Evolutionary conservation across 2,797 vertebrate species (phyloP), one percentile per base, ranked within the genome.

Genomic region (Anabacerthia variegaticeps): DNA sequence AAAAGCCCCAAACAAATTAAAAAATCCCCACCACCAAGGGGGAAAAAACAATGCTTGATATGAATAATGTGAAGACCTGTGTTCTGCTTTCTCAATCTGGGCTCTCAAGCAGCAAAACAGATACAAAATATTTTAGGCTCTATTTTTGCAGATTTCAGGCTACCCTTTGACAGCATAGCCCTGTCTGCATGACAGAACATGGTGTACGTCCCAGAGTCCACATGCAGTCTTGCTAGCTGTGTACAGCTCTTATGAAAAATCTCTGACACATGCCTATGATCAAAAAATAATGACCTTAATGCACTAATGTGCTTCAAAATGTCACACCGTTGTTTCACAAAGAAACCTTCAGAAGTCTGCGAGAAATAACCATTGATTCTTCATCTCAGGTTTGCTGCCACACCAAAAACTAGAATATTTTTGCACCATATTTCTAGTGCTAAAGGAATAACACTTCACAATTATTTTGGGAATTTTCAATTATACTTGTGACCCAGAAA

Each of bases 1-100:
- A 22, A 22, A 46, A 46, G 21, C 43, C 20, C 43, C 43, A 21
- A 46, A 46, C 44, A 46, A 22, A 12, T 46, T 3, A 46, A 46
- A 34, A 20, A 69, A 41, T 7, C 9, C 10, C 20, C 44, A 46
- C 44, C 24, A 16, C 63, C 23, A 61, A 36, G 0, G 8, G 12
- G 6, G 3, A 1, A 0, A 22, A 54, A 63, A 67, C 24, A 7
- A 1, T n/a, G 28, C n/a, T 52, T 80, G 5, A 37, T n/a, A 14
- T 32, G 43, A 84, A 44, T 39, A 39, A 41, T 4, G 8, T 41
- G 26, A 62, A 73, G 19, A 24, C 10, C 46, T 78, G 8, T 46
- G 10, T 54, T 61, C 63, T 84, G 55, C 52, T 86, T 88, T 91
- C 59, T 87, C 52, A 61, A 43, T 81, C 52, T 67, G 9, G 5